These are phyloP conservation scores for Pseudachorutes palmiensis DNA, from an alignment of 1,140 invertebrate species.

Conservation along the genomic window DNA sequence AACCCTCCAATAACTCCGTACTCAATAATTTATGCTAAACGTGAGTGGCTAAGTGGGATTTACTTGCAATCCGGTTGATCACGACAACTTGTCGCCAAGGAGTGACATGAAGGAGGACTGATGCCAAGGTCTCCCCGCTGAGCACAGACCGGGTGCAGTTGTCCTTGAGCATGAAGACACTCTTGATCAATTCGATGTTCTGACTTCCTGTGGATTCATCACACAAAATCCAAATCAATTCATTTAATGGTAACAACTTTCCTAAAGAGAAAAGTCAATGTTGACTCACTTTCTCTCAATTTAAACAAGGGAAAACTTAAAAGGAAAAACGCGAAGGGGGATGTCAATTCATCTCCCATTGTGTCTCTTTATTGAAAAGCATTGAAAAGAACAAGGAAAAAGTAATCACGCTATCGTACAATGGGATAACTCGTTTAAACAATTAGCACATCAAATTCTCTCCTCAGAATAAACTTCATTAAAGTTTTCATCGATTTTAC, in stretches of 20 bases:
- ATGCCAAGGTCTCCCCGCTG: constrained; percentile 61
- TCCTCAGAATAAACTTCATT: background rate
- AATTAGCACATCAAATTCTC: background rate
- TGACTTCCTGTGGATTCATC: constrained; percentile 55
- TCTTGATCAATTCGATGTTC: constrained; percentile 64
- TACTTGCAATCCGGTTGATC: constrained; percentile 53
- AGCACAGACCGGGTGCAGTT: constrained; percentile 75
- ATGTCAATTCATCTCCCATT: background rate
- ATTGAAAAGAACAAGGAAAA: background rate
- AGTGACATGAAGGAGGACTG: constrained; percentile 68
- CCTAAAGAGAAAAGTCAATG: background rate
- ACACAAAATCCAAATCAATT: constrained; percentile 19
- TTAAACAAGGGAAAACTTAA: background rate
- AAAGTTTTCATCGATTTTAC: no score
- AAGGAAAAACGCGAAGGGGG: background rate
- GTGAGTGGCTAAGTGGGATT: no score
- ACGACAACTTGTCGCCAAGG: constrained; percentile 66
- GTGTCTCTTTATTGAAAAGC: background rate
- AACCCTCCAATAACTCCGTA: background rate
- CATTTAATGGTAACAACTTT: background rate
- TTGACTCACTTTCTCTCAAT: background rate
- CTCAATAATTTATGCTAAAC: no score
- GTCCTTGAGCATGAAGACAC: constrained; percentile 76
- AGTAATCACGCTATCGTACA: background rate
- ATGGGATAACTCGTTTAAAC: background rate